Evolutionary conservation across 2,113 vertebrate species (phyloP).

Genomic region (Galemys pyrenaicus): DNA sequence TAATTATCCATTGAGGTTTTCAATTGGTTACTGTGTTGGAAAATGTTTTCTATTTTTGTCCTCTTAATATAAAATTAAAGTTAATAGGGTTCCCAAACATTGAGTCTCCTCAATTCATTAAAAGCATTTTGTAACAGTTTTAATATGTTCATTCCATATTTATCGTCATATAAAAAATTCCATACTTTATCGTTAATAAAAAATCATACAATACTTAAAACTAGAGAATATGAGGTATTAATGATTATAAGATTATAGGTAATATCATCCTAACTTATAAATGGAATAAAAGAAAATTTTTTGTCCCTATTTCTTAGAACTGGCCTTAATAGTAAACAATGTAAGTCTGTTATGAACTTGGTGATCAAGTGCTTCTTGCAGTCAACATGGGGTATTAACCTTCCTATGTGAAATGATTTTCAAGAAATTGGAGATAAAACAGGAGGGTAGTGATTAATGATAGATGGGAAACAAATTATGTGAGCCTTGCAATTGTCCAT

Average conservation of each 20-base stretch:
- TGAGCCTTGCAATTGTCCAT: neutral
- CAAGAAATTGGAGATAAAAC: neutral
- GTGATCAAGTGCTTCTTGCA: neutral
- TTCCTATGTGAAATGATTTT: slow-evolving; percentile 1
- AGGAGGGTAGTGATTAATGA: neutral
- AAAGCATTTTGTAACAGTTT: neutral
- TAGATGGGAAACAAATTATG: neutral
- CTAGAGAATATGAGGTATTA: neutral
- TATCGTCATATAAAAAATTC: slow-evolving; percentile 21
- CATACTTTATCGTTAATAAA: neutral
- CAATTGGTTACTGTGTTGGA: slow-evolving; percentile 1
- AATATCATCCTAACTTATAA: neutral
- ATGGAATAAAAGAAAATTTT: neutral
- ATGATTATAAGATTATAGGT: neutral
- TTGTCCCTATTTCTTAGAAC: neutral
- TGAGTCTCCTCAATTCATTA: neutral
- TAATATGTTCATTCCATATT: neutral
- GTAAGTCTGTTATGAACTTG: neutral
- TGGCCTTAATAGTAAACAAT: neutral
- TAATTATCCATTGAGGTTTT: neutral
- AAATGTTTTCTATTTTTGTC: slow-evolving; percentile 36
- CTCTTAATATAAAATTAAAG: slow-evolving; percentile 29
- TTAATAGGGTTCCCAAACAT: neutral
- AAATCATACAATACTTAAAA: slow-evolving; percentile 19
- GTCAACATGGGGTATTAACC: neutral